Conservation (phyloP, 2,797 vertebrate genomes). For the Fratercula arctica region DNA sequence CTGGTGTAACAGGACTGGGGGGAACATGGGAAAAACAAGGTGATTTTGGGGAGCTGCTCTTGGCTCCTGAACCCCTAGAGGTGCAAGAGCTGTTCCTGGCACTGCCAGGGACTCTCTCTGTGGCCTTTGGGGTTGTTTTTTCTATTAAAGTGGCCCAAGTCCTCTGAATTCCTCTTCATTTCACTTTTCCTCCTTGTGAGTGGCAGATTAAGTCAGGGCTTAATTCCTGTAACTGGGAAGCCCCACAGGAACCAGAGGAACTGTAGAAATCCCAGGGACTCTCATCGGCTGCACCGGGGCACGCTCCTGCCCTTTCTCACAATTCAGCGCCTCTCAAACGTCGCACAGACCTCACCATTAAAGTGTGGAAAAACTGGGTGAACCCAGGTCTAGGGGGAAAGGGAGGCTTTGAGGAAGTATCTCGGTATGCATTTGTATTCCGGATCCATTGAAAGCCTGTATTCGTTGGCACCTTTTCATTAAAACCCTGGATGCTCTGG, state of each 20-base stretch:
- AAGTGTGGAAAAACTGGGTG: fast-evolving
- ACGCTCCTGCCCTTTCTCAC: not conserved
- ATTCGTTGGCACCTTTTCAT: constrained; percentile 12
- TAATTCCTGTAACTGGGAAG: not conserved
- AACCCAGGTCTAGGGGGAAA: not conserved
- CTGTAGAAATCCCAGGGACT: not conserved
- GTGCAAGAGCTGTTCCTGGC: not conserved
- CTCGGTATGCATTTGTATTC: constrained; percentile 26
- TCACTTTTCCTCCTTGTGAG: not conserved
- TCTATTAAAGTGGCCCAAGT: not conserved
- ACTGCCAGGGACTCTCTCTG: not conserved
- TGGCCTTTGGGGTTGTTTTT: not conserved
- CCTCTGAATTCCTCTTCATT: not conserved
- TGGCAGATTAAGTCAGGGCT: not conserved
- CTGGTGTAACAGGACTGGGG: fast-evolving
- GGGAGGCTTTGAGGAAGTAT: not conserved
- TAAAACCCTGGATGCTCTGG: constrained; percentile 31
- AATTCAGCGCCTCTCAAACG: not conserved
- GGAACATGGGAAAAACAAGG: fast-evolving
- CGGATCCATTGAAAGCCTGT: not conserved
- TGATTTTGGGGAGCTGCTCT: not conserved
- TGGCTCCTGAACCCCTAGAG: not conserved
- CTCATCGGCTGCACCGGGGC: not conserved
- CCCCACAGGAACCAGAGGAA: not conserved
- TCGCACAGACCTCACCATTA: fast-evolving